phyloP scores from a whole-genome alignment of 2,797 vertebrate species.

The Pangasius mekongensis region DNA sequence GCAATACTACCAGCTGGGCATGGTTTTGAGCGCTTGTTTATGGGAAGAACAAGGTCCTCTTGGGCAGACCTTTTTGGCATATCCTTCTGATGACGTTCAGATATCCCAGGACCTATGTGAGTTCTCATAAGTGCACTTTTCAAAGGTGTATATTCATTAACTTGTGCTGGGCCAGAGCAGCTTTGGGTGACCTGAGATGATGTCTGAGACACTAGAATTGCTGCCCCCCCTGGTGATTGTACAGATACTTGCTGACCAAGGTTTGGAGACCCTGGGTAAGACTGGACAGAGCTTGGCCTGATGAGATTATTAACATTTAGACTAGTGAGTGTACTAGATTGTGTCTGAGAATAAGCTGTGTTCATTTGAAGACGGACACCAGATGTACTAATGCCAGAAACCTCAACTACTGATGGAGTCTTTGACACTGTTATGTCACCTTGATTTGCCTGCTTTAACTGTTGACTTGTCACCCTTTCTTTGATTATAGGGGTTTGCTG shows the following conservation, averaged over 20 bases:
- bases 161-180: slow-evolving; percentile 78
- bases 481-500: slow-evolving; percentile 66
- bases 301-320: slow-evolving; percentile 95
- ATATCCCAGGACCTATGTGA: slow-evolving; percentile 77
- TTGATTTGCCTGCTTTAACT: slow-evolving; percentile 74
- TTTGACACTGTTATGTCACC: slow-evolving; percentile 73
- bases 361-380: slow-evolving; percentile 79
- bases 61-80: slow-evolving; percentile 88
- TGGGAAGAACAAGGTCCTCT: slow-evolving; percentile 87
- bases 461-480: slow-evolving; percentile 70
- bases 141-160: slow-evolving; percentile 84
- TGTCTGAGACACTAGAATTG: slow-evolving; percentile 77
- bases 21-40: slow-evolving; percentile 89
- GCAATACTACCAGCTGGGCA: slow-evolving; percentile 76
- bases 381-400: slow-evolving; percentile 72
- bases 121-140: slow-evolving; percentile 82
- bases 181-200: slow-evolving; percentile 79
- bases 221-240: slow-evolving; percentile 70
- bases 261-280: slow-evolving; percentile 82
- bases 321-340: slow-evolving; percentile 80
- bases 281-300: slow-evolving; percentile 82
- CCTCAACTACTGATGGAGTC: slow-evolving; percentile 76
- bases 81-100: slow-evolving; percentile 85
- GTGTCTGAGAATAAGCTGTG: slow-evolving; percentile 80
- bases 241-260: slow-evolving; percentile 74